phyloP scores from a whole-genome alignment of 2,113 vertebrate genomes.

The Hymenochirus boettgeri region DNA sequence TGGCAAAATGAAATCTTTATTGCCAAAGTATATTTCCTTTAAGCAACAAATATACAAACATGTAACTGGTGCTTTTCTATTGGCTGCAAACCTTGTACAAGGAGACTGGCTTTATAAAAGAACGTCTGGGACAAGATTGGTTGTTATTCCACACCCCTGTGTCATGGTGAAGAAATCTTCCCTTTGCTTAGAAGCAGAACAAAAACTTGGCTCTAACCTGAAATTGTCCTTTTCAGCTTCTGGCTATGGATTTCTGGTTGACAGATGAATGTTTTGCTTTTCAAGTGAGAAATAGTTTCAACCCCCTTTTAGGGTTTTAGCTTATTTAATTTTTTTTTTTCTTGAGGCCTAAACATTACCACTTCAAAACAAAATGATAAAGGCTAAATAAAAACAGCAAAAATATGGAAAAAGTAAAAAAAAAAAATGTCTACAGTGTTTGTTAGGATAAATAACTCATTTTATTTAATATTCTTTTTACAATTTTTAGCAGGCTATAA shows the following conservation, averaged over 20 bases:
- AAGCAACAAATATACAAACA: not conserved
- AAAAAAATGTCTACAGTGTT: conserved; percentile 49
- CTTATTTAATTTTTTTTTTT: conserved; percentile 40
- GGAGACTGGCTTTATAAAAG: conserved; percentile 41
- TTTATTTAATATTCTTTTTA: conserved; percentile 49
- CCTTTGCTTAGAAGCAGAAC: conserved; percentile 27
- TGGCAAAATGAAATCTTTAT: not conserved
- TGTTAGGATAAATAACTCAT: conserved; percentile 48
- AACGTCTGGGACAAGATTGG: conserved; percentile 21
- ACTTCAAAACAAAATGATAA: conserved; percentile 39
- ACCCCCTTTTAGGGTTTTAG: not conserved
- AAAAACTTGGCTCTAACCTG: conserved; percentile 28
- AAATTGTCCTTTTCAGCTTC: conserved; percentile 8
- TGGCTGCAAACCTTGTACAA: conserved; percentile 21
- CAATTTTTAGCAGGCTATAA: conserved; percentile 45
- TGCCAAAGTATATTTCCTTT: not conserved
- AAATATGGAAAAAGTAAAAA: conserved; percentile 27
- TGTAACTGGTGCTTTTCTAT: not conserved
- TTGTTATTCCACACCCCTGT: conserved; percentile 15
- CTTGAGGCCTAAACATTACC: conserved; percentile 31
- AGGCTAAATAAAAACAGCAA: conserved; percentile 23
- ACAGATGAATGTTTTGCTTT: conserved; percentile 47
- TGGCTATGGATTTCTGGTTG: conserved; percentile 6
- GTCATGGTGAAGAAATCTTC: not conserved
- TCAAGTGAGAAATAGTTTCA: not conserved